Percentiles rank a stretch among this genome's conserved stretches.
Evolutionary conservation across 2,113 vertebrate species (phyloP).

Genomic region (Ceyx margarethae): DNA sequence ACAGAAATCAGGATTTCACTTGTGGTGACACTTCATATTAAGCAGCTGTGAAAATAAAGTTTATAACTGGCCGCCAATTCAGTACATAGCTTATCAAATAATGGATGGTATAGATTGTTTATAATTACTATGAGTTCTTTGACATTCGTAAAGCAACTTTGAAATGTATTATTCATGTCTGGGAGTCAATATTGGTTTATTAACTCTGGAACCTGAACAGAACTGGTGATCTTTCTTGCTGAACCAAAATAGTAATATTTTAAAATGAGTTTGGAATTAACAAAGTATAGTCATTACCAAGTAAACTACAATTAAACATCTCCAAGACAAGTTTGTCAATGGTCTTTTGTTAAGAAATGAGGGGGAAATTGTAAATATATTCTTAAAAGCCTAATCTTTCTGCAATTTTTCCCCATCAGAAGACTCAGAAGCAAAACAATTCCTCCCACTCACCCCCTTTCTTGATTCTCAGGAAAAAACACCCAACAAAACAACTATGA

Average conservation of each 20-base stretch:
- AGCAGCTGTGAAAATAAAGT: background rate
- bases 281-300: background rate
- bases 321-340: background rate
- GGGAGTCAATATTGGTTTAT: background rate
- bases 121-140: background rate
- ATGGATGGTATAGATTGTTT: background rate
- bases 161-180: background rate
- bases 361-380: background rate
- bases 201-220: background rate
- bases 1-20: background rate
- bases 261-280: background rate
- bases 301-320: background rate
- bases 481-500: background rate
- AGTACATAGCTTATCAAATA: background rate
- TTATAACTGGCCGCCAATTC: background rate
- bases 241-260: background rate
- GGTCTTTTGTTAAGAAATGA: constrained; percentile 15
- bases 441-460: background rate
- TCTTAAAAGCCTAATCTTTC: constrained; percentile 12
- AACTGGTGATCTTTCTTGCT: background rate
- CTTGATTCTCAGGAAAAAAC: background rate
- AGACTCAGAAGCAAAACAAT: background rate
- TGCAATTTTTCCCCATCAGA: background rate
- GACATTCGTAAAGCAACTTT: background rate
- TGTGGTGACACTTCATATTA: background rate